phyloP scores from a whole-genome alignment of 2,113 vertebrate species.

The Ursus arctos region DNA sequence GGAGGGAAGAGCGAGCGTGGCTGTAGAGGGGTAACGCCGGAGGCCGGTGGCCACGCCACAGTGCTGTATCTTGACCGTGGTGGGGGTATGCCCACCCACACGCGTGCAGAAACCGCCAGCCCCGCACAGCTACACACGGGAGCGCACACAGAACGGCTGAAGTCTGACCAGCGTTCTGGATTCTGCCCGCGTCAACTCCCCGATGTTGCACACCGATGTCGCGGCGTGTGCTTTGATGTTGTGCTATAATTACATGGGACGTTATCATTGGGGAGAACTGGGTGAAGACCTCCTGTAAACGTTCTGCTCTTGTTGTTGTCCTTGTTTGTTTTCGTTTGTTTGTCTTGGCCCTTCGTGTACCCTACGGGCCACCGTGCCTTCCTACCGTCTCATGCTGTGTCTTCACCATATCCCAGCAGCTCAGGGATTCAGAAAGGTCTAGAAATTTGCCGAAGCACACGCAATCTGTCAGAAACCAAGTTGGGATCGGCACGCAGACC shows the following conservation, averaged over 20 bases:
- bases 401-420: not conserved
- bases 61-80: not conserved
- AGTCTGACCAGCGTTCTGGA: not conserved
- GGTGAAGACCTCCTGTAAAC: not conserved
- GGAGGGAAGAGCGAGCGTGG: not conserved
- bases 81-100: too few species aligned
- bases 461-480: not conserved
- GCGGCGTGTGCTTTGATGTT: fast-evolving
- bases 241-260: not conserved
- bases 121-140: fast-evolving
- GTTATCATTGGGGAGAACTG: not conserved
- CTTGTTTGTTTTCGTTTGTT: not conserved
- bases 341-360: not conserved
- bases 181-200: too few species aligned
- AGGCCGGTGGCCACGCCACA: fast-evolving
- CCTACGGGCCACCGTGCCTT: fast-evolving
- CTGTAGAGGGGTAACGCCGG: not conserved
- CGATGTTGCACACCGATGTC: not conserved
- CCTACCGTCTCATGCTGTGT: not conserved
- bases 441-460: not conserved
- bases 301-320: not conserved
- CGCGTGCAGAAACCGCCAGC: fast-evolving
- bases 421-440: not conserved
- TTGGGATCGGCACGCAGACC: not conserved
- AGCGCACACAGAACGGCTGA: not conserved